A percentile compares a stretch with the other conserved stretches of the same genome.
Conservation (phyloP, 2,113 vertebrate genomes). For the Chloebia gouldiae region DNA sequence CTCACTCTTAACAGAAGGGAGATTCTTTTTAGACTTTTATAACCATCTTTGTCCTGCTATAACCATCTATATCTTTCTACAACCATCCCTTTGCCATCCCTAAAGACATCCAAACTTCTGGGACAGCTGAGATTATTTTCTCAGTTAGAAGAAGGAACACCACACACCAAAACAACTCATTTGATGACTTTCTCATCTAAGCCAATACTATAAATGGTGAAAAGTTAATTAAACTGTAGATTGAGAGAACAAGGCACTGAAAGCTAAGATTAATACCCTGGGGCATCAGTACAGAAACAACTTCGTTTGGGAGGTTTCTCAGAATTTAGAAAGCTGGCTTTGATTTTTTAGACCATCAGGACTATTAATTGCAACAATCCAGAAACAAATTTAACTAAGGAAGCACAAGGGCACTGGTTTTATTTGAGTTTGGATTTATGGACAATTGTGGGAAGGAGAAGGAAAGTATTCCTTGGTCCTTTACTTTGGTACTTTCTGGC, state of each 20-base stretch:
- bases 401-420: fast-evolving
- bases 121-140: not conserved
- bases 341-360: not conserved
- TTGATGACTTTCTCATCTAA: not conserved
- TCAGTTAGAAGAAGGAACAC: not conserved
- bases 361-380: not conserved
- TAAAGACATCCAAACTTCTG: not conserved
- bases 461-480: fast-evolving
- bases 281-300: not conserved
- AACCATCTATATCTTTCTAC: not conserved
- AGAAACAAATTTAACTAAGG: not conserved
- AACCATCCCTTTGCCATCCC: not conserved
- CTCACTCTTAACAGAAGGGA: not conserved
- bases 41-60: not conserved
- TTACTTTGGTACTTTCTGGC: not conserved
- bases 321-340: not conserved
- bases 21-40: not conserved
- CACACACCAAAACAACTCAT: not conserved
- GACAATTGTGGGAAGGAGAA: not conserved
- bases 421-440: not conserved
- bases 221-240: not conserved
- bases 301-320: not conserved
- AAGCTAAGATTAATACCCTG: not conserved
- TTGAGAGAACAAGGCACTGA: not conserved
- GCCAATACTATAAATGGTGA: not conserved